Evolutionary conservation across 2,113 vertebrate genomes (phyloP).

Genomic region (Nothoprocta perdicaria): DNA sequence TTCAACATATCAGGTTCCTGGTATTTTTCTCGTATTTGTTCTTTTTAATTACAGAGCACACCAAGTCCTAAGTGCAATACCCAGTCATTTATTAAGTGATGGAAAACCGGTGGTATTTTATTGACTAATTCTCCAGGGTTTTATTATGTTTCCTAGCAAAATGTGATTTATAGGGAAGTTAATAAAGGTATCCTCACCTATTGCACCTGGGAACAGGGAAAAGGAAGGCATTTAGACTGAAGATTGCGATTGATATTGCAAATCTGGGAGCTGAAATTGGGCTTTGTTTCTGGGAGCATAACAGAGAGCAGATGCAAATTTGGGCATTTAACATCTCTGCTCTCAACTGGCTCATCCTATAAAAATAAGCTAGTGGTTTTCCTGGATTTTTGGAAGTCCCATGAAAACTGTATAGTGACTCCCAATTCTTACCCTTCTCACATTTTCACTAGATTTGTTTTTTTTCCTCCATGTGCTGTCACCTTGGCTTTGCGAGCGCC

Average conservation of each 20-base stretch:
- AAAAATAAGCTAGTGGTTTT: neutral
- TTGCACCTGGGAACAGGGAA: conserved; percentile 59
- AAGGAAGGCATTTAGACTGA: conserved; percentile 55
- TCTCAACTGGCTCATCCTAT: neutral
- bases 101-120: conserved; percentile 52
- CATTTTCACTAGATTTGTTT: neutral
- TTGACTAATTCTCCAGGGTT: conserved; percentile 65
- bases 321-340: neutral
- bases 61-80: conserved; percentile 15
- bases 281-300: conserved; percentile 40
- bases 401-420: neutral
- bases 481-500: fast-evolving
- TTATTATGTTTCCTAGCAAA: conserved; percentile 69
- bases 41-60: conserved; percentile 67
- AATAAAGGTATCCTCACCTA: conserved; percentile 70
- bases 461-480: fast-evolving
- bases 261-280: conserved; percentile 55
- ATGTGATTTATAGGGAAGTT: conserved; percentile 66
- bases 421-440: neutral
- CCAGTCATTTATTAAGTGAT: conserved; percentile 59
- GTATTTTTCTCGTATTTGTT: conserved; percentile 63
- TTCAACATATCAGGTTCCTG: conserved; percentile 56
- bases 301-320: neutral
- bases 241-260: conserved; percentile 65
- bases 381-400: neutral